Evolutionary conservation across 2,888 invertebrate genomes (phyloP).

Genomic region (Diaprepes abbreviatus): DNA sequence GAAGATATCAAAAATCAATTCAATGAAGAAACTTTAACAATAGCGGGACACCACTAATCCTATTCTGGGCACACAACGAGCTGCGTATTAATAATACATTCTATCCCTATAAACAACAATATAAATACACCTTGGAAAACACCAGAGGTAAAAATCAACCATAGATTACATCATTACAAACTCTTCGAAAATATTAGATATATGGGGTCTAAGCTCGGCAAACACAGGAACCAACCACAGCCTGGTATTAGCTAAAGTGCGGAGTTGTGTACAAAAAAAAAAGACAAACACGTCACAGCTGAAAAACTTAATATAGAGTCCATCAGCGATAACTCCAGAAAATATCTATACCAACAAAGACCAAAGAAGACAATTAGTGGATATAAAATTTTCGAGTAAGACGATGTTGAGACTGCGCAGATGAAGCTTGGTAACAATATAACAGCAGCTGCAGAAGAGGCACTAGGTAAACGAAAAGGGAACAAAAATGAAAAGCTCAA

Average conservation of each 20-base stretch:
- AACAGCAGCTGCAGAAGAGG: not conserved
- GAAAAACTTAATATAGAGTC: not conserved
- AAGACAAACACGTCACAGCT: not conserved
- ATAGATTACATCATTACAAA: not conserved
- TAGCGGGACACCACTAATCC: no score
- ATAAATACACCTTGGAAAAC: no score
- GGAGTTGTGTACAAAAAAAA: not conserved
- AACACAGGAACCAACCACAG: not conserved
- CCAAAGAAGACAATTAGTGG: not conserved
- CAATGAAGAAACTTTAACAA: no score
- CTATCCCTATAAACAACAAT: no score
- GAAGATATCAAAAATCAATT: no score
- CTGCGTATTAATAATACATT: no score
- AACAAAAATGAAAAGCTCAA: not conserved
- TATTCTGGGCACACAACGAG: no score
- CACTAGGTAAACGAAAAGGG: not conserved
- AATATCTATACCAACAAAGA: not conserved
- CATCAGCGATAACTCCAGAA: not conserved
- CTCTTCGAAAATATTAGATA: not conserved
- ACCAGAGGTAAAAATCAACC: not conserved
- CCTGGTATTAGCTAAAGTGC: not conserved
- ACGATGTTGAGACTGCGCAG: not conserved
- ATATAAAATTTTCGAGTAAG: not conserved
- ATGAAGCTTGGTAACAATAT: not conserved
- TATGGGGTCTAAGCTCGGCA: not conserved